Evolutionary conservation across 2,888 invertebrate genomes (phyloP), one percentile per base, ranked within the genome.

Genomic region (Eupithecia pulchellata): DNA sequence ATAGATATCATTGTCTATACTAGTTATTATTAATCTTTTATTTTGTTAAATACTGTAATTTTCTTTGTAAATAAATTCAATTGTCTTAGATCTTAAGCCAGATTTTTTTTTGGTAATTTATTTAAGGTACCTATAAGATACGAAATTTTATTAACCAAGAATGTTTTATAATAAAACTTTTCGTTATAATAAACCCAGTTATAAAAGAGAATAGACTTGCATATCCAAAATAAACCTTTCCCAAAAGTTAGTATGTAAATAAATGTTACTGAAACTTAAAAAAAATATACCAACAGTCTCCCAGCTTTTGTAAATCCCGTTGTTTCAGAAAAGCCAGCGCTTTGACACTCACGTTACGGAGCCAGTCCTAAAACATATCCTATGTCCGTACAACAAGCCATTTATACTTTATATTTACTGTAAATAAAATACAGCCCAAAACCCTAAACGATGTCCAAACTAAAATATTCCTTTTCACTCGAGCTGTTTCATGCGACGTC

Each of bases 391-490:
- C 1, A 32, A 64, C 58, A 64, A 20, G 36, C 39, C 20, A 20
- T 68, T 42, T 36, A 11, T 9, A 69, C 58, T 57, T 55, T 57
- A n/a, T 42, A 42, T 58, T 66, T 30, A 25, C 4, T 65, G 11
- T 20, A 20, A 64, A 66, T 60, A 64, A 69, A 66, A 72, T 32
- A 65, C 2, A 52, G n/a, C 34, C n/a, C 9, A 42, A 57, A 64
- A 64, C n/a, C 32, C 52, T 17, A 29, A 65, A 68, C 64, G 60
- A 64, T 68, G 47, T 58, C 61, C 55, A 64, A 69, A 69, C 68
- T 72, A 67, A 72, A 72, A 72, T 69, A 72, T 64, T 69, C 64
- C 36, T 64, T 72, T 73, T 73, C 64, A 65, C 67, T 36, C 62
- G 68, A 55, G 72, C 66, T 61, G 69, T 74, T 71, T 68, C 68